Base-by-base conservation (phyloP, 2,888 invertebrate species). In the Antheraea assamensis region DNA sequence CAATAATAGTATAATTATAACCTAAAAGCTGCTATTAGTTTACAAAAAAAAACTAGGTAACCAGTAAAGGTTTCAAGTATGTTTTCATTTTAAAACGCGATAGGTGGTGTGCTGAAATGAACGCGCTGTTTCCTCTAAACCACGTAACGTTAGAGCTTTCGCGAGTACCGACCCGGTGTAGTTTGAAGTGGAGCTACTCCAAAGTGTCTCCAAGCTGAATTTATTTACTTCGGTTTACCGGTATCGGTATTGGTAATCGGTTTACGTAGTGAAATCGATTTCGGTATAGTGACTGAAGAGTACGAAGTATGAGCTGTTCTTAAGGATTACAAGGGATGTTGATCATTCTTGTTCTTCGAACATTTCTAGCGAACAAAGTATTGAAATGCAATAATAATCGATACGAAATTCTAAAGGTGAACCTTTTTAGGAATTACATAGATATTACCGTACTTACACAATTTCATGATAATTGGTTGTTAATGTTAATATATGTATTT, bases 161-260 rank as follows among this genome's bases (percentile, higher is more conserved):
- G 21, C n/a, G 21, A 68, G n/a, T 35, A 35, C 31, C 15, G 30
- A 31, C 0, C 5, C 31, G 42, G 66, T 66, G 66, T 66, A 31
- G 31, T 66, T 66, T 66, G 66, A 66, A 31, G 66, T 66, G 19
- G 19, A 66, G 21, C 31, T 31, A 13, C 31, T 66, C 21, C 66
- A 27, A 66, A 30, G 19, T 8, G 21, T 10, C n/a, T 35, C 31
- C 0, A 10, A 2, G 31, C 4, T 66, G 19, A 5, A n/a, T 35
- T 35, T 68, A 68, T 35, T 35, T 35, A 68, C 35, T 0, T 30
- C 30, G 30, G 17, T 64, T 64, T 64, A 58, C 58, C 24, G 24
- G n/a, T 58, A 68, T 35, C 68, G 35, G 68, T 58, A 68, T 35
- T 35, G 35, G 68, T 35, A 68, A 68, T 68, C 31, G 68, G 35